Base-by-base conservation (phyloP, 2,113 vertebrate genomes). In the Sminthopsis crassicaudata region DNA sequence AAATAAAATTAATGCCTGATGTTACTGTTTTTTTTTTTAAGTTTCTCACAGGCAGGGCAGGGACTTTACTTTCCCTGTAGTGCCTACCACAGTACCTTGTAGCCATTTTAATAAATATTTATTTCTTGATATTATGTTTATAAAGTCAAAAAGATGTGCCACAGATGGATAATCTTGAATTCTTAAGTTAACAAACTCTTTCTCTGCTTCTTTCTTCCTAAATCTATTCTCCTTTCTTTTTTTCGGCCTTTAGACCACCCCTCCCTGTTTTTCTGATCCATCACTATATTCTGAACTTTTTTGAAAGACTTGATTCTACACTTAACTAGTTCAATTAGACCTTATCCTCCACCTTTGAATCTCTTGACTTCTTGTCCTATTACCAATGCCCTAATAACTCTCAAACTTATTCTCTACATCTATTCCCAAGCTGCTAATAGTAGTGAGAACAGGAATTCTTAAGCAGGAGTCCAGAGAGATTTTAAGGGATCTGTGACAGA, bases 11-110 rank as follows among this genome's bases (percentile, higher is more conserved):
- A 10, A 23, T 0, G 0, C 14, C 8, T 11, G 3, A 8, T 48
- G 0, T 0, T 14, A 1, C 0, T 6, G 26, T 8, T 12, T 2
- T 0, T 0, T 0, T 0, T 0, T 0, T 0, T 0, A 0, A 14
- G 57, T 36, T 36, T 42, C 91, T 3, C 25, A 30, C 53, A 48
- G 26, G 42, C 19, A n/a, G 46, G 26, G 25, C 25, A n/a, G n/a
- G 11, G 5, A 88, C 1, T 16, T 19, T 16, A 46, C 1, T 27
- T 8, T 1, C 27, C 46, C 36, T 5, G 0, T 12, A 23, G 30
- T 1, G 1, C 7, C 90, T 50, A 25, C 8, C 12, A 9, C 42
- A 23, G 19, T 42, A 84, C 19, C 67, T 84, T 84, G 67, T 84
- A 22, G 60, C 16, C 1, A 0, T 8, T 16, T 2, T 0, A 30